Conservation (phyloP, 2,113 vertebrate species). For the Gallinago media region DNA sequence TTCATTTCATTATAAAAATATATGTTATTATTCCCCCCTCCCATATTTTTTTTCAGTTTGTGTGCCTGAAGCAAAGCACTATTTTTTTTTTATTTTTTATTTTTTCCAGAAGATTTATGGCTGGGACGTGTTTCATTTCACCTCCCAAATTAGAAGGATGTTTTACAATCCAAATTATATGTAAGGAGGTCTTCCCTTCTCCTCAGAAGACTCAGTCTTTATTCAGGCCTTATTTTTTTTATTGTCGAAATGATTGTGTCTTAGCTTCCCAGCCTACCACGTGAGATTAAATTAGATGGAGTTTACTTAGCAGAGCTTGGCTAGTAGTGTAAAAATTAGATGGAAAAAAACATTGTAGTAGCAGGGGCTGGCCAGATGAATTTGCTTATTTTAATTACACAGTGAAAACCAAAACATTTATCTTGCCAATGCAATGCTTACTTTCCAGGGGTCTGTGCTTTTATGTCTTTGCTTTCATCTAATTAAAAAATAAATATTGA, state of each 20-base stretch:
- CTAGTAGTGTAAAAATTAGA: background rate
- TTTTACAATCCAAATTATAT: background rate
- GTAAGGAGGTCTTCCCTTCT: background rate
- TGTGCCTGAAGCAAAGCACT: background rate
- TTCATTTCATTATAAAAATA: background rate
- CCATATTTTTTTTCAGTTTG: background rate
- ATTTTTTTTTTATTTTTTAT: background rate
- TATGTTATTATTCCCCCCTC: rapidly evolving
- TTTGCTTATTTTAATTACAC: background rate
- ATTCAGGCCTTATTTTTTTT: background rate
- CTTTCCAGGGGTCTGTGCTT: background rate
- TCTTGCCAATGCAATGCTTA: background rate
- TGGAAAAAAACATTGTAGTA: background rate
- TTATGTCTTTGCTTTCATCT: background rate
- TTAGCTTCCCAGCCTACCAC: background rate
- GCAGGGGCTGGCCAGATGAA: background rate
- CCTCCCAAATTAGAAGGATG: background rate
- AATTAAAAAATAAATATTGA: background rate
- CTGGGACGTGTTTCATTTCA: background rate
- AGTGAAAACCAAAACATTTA: background rate
- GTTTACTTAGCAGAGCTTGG: background rate
- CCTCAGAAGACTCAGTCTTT: background rate
- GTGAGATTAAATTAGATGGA: background rate
- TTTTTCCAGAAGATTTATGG: rapidly evolving
- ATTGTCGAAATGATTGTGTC: background rate